These are phyloP conservation scores for Yponomeuta evonymella DNA, from an alignment of 2,888 invertebrate species.

Conservation along the genomic window DNA sequence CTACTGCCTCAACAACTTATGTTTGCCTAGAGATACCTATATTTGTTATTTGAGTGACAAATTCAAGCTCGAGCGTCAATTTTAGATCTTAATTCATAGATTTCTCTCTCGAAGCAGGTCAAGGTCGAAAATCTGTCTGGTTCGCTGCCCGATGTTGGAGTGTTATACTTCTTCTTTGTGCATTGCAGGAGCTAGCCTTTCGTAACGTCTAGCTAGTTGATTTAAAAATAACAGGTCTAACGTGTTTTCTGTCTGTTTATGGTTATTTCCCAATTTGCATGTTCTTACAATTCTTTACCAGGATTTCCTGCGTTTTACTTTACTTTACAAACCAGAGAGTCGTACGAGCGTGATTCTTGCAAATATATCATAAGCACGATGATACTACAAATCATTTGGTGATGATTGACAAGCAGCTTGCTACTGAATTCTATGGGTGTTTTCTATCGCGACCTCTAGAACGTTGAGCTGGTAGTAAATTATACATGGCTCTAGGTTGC, in stretches of 20 bases:
- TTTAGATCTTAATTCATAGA: slow-evolving; percentile 47
- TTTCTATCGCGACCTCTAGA: background rate
- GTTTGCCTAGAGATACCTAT: background rate
- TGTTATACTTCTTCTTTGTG: background rate
- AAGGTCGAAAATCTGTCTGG: slow-evolving; percentile 54
- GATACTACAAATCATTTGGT: background rate
- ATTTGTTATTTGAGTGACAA: slow-evolving; percentile 2
- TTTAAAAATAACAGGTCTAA: background rate
- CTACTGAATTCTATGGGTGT: background rate
- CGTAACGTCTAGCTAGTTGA: background rate
- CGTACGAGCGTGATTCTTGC: background rate
- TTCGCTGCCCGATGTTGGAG: slow-evolving; percentile 22
- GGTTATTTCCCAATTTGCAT: slow-evolving; percentile 10
- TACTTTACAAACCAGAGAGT: background rate
- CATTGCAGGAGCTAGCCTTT: background rate
- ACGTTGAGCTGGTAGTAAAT: slow-evolving; percentile 19
- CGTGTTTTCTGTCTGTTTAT: slow-evolving; percentile 29
- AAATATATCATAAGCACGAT: background rate
- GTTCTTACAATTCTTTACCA: slow-evolving; percentile 8
- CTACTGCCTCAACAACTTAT: background rate
- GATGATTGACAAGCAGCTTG: background rate
- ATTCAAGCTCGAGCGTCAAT: slow-evolving; percentile 12
- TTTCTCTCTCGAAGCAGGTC: slow-evolving; percentile 62
- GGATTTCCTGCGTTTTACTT: background rate
- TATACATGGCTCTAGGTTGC: slow-evolving; percentile 56